These are phyloP conservation scores for Mionectes olivaceus DNA, from an alignment of 2,797 vertebrate genomes.

Conservation along the genomic window DNA sequence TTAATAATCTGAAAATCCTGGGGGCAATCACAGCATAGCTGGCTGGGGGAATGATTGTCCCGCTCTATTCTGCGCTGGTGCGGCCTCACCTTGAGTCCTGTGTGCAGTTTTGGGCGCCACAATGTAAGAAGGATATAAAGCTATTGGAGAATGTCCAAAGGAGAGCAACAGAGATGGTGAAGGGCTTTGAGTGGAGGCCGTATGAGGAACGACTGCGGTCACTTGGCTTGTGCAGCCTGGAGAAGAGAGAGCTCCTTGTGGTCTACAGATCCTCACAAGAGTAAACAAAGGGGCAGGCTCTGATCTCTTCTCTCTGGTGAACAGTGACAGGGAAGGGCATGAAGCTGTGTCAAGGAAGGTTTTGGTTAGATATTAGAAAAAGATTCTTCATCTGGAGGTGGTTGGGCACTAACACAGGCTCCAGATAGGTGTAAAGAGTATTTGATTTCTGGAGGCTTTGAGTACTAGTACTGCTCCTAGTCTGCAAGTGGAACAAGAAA, in stretches of 20 bases:
- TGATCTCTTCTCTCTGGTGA: background rate
- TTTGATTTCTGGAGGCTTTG: background rate
- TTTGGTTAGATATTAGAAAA: background rate
- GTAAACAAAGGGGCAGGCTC: background rate
- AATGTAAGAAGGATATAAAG: background rate
- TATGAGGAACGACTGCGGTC: background rate
- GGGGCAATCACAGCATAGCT: background rate
- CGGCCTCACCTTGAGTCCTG: fast-evolving
- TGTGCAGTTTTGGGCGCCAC: background rate
- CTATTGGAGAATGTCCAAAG: too few relatives aligned
- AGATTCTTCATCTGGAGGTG: background rate
- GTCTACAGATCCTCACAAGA: background rate
- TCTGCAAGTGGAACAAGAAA: background rate
- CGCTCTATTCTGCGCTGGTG: background rate
- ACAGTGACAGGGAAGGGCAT: background rate
- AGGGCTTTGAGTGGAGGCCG: fast-evolving
- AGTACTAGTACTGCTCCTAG: background rate
- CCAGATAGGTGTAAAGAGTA: background rate
- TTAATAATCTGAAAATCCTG: background rate
- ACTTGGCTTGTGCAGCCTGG: background rate
- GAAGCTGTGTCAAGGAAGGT: background rate
- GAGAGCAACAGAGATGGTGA: background rate
- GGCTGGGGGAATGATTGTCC: background rate
- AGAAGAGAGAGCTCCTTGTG: background rate
- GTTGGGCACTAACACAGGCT: background rate